Evolutionary conservation across 2,113 vertebrate species (phyloP).

Genomic region (Gobiocypris rarus): DNA sequence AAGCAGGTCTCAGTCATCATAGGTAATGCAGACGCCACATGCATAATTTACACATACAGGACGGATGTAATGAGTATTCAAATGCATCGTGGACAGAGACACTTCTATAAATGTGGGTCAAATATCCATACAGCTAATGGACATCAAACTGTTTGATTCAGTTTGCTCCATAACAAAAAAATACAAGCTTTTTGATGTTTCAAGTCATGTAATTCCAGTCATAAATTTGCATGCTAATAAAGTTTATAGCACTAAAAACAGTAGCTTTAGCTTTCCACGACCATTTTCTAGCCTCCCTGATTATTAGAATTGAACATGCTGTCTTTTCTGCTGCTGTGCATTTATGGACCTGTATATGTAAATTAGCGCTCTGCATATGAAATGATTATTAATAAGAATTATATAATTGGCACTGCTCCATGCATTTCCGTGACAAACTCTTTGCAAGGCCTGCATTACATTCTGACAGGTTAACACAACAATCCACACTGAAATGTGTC

Average conservation of each 20-base stretch:
- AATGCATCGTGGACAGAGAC: not conserved
- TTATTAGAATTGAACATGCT: not conserved
- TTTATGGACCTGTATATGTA: not conserved
- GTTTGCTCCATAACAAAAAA: no score
- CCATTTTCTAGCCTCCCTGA: not conserved
- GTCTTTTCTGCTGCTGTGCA: not conserved
- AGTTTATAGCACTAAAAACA: not conserved
- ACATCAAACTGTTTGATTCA: no score
- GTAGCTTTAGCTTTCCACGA: not conserved
- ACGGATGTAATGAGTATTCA: not conserved
- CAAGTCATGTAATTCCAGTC: no score
- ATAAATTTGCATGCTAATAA: no score
- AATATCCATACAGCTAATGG: not conserved
- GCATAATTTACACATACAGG: conserved; percentile 9
- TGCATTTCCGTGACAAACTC: not conserved
- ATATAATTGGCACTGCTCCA: not conserved
- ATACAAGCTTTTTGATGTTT: no score
- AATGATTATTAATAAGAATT: not conserved
- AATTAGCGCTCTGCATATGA: not conserved
- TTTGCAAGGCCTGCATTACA: not conserved
- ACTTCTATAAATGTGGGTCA: not conserved
- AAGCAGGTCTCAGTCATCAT: conserved; percentile 3
- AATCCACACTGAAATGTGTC: not conserved
- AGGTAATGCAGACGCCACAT: not conserved
- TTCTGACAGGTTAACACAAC: not conserved